Evolutionary conservation across 2,888 invertebrate species (phyloP), one percentile per base, ranked within the genome.

Genomic region (Lasioglossum morio): DNA sequence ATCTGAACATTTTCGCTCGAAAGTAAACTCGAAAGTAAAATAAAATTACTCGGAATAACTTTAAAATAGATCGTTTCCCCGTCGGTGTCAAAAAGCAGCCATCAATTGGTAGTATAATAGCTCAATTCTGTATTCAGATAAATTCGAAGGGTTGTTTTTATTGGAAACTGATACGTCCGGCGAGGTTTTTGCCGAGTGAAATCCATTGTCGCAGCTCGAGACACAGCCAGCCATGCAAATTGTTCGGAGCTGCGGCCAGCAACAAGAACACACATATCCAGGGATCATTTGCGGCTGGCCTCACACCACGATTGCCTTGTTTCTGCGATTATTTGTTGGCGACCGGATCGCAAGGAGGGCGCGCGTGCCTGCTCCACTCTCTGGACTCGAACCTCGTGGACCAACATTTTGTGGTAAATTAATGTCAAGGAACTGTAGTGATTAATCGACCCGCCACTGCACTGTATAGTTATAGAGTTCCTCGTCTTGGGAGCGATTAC

Each of bases 201-300:
- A 85, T 85, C 85, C 66, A 79, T 79, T 76, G 85, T 79, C 63
- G 63, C 43, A 37, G 70, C 46, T n/a, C 16, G 79, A 72, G 37
- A 30, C 37, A 23, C 72, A 46, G 37, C 72, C 57, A 37, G 40
- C 77, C 80, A 84, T 81, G 85, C 77, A 84, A 86, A 84, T 84
- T 84, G 77, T 84, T 81, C 77, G 81, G 53, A 75, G 84, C 80
- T 72, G 40, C n/a, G 74, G 34, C 10, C n/a, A 30, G 63, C 46
- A 75, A 72, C 85, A 86, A 86, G 84, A 86, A 84, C 84, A 57
- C 72, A 57, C 80, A 23, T 74, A 77, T 72, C 30, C 66, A 43
- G 19, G 84, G 81, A 84, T 84, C 86, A 84, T 86, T 86, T 86
- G 84, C 66, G 81, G 84, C 77, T 34, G 53, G 43, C 63, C 43